Evolutionary conservation across 2,888 invertebrate genomes (phyloP).

Genomic region (Caenorhabditis zanzibari): DNA sequence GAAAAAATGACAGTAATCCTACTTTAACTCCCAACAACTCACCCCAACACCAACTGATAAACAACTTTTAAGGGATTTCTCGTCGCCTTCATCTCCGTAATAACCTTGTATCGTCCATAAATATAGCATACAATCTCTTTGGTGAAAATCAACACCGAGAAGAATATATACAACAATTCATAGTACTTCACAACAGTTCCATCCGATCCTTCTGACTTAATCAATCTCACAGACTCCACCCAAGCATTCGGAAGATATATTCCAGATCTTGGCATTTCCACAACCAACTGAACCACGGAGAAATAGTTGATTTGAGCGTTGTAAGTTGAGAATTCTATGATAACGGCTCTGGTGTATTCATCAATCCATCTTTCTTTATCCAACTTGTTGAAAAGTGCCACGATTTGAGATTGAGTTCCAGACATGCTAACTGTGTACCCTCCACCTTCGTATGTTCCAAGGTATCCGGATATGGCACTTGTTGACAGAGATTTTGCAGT

Average conservation of each 20-base stretch:
- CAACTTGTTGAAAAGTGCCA: conserved; percentile 82
- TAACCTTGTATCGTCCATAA: conserved; percentile 60
- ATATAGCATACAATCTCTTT: conserved; percentile 66
- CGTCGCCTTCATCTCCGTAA: conserved; percentile 30
- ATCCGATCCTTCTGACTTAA: conserved; percentile 70
- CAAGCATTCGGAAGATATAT: conserved; percentile 68
- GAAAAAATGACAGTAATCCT: too few species aligned
- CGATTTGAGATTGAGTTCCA: conserved; percentile 66
- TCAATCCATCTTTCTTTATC: conserved; percentile 80
- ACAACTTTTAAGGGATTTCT: conserved; percentile 41
- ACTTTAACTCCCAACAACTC: background rate
- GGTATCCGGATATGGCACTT: conserved; percentile 55
- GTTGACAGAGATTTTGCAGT: conserved; percentile 56
- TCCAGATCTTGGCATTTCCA: conserved; percentile 69
- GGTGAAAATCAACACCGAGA: conserved; percentile 65
- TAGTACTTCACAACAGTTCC: conserved; percentile 68
- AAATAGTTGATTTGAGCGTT: conserved; percentile 84
- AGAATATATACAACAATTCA: conserved; percentile 70
- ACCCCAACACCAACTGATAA: conserved; percentile 38
- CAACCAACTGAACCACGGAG: conserved; percentile 72
- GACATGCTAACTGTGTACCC: conserved; percentile 72
- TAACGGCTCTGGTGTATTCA: conserved; percentile 85
- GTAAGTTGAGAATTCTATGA: conserved; percentile 86
- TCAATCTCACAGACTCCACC: conserved; percentile 75
- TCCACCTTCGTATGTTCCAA: conserved; percentile 69